Evolutionary conservation across 2,113 vertebrate genomes (phyloP).

Genomic region (Lanius collurio): DNA sequence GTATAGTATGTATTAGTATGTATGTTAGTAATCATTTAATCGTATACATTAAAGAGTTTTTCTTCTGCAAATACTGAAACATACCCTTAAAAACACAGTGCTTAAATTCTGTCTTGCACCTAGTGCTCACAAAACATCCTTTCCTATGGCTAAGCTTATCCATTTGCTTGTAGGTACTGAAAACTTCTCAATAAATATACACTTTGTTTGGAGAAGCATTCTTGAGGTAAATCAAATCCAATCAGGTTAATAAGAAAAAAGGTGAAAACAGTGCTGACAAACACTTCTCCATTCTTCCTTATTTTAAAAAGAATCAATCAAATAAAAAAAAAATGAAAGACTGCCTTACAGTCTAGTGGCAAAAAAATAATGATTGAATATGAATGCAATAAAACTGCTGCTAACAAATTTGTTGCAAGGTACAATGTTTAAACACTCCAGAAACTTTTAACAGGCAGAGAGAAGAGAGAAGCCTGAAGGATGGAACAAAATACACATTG

Average conservation of each 20-base stretch:
- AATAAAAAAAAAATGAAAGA: background rate
- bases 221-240: background rate
- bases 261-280: background rate
- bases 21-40: background rate
- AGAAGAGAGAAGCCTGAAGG: background rate
- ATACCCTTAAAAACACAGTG: background rate
- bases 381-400: background rate
- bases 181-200: background rate
- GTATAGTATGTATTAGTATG: background rate
- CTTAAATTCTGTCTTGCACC: background rate
- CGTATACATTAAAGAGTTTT: background rate
- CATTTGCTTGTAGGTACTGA: background rate
- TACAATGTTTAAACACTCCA: background rate
- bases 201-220: background rate
- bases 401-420: background rate
- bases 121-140: background rate
- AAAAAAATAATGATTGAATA: background rate
- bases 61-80: background rate
- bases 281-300: background rate
- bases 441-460: background rate
- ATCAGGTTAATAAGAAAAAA: background rate
- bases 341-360: background rate
- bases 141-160: background rate
- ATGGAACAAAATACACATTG: background rate
- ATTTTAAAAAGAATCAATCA: background rate